Conservation (phyloP, 2,797 vertebrate species). For the Schizopygopsis pylzovi region DNA sequence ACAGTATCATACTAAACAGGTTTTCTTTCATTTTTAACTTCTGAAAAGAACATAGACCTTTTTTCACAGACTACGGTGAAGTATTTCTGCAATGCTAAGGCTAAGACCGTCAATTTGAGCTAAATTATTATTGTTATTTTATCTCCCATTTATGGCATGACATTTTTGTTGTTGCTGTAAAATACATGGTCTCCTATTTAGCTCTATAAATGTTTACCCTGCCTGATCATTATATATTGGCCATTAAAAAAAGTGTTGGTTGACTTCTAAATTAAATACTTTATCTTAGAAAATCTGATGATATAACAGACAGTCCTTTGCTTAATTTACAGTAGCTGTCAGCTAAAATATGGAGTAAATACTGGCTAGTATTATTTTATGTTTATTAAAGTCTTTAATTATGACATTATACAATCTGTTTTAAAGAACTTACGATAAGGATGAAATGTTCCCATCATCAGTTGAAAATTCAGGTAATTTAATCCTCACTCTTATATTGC, state of each 20-base stretch:
- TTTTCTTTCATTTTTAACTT: background rate
- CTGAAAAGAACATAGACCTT: background rate
- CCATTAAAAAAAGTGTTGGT: background rate
- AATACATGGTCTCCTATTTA: background rate
- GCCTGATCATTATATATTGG: background rate
- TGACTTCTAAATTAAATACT: background rate
- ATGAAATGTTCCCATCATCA: constrained; percentile 36
- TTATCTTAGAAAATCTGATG: background rate
- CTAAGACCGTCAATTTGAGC: background rate
- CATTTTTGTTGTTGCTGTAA: background rate
- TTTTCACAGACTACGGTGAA: background rate
- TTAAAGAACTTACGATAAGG: constrained; percentile 36
- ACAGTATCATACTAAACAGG: background rate
- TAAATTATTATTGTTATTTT: background rate
- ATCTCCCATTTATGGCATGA: background rate
- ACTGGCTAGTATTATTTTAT: background rate
- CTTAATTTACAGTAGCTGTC: background rate
- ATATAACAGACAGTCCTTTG: background rate
- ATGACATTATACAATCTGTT: background rate
- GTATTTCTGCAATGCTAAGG: background rate
- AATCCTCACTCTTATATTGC: background rate
- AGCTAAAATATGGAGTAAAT: background rate
- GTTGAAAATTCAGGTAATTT: constrained; percentile 46
- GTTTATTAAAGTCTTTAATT: background rate
- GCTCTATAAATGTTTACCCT: background rate